Conservation (phyloP, 2,888 invertebrate species). For the Timandra comae region DNA sequence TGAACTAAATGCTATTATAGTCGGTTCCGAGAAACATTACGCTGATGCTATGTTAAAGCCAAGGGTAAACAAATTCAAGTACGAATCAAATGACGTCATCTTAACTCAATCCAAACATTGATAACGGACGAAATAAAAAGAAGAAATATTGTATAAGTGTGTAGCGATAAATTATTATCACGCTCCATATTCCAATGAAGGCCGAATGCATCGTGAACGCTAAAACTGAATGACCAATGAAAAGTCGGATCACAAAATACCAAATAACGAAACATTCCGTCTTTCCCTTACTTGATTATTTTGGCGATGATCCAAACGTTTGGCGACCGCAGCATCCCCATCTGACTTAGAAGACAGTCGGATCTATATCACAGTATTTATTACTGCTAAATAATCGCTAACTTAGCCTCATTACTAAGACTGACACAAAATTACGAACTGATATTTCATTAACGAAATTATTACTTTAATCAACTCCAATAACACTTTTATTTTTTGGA, state of each 20-base stretch:
- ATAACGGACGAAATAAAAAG: constrained; percentile 11
- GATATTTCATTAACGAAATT: constrained; percentile 1
- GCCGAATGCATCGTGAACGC: constrained; percentile 42
- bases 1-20: constrained; percentile 19
- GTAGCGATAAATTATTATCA: constrained; percentile 26
- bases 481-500: constrained; percentile 8
- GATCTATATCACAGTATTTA: constrained; percentile 34
- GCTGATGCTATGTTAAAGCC: constrained; percentile 17
- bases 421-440: neutral
- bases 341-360: constrained; percentile 36
- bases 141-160: constrained; percentile 15
- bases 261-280: constrained; percentile 43
- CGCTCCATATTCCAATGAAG: constrained; percentile 41
- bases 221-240: constrained; percentile 44
- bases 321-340: constrained; percentile 36
- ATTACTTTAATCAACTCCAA: constrained; percentile 12
- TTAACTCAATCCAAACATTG: constrained; percentile 11
- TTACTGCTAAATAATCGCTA: constrained; percentile 18
- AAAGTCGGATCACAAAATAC: constrained; percentile 41
- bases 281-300: constrained; percentile 58
- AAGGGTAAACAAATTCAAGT: constrained; percentile 23
- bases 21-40: constrained; percentile 15
- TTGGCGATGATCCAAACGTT: constrained; percentile 58
- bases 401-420: constrained; percentile 6
- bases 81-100: constrained; percentile 27